phyloP scores from a whole-genome alignment of 2,113 vertebrate genomes.

The Mionectes macconnelli region DNA sequence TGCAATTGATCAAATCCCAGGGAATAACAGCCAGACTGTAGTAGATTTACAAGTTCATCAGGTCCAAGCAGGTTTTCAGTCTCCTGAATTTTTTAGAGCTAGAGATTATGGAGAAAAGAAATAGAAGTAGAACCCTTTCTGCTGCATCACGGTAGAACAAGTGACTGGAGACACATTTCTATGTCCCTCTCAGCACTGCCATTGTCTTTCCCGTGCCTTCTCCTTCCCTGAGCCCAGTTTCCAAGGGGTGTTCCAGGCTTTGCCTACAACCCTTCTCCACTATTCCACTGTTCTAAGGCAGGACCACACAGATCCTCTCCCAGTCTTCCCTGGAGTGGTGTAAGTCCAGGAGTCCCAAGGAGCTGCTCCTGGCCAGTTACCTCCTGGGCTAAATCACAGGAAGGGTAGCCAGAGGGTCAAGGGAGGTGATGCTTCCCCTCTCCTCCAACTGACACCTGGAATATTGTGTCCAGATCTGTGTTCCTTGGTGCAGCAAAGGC shows the following conservation, averaged over 20 bases:
- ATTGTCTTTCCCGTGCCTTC: background rate
- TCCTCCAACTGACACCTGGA: fast-evolving
- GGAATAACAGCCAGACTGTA: background rate
- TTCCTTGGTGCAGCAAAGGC: background rate
- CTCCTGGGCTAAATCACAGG: background rate
- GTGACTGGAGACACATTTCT: background rate
- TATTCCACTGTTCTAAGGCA: background rate
- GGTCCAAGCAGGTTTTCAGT: background rate
- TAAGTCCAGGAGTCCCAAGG: background rate
- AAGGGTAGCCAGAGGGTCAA: background rate
- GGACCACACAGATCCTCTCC: background rate
- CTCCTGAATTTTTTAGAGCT: background rate
- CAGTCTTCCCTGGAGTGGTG: background rate
- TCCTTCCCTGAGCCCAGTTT: background rate
- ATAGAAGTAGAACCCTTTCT: background rate
- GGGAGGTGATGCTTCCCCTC: background rate
- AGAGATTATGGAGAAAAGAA: background rate
- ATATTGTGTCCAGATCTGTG: background rate
- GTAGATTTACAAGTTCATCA: background rate
- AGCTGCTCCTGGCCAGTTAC: fast-evolving
- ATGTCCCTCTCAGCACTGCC: background rate
- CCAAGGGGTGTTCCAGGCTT: background rate
- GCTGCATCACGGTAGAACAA: background rate
- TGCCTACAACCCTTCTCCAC: background rate
- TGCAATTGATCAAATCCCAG: background rate